These are phyloP conservation scores for Parambassis ranga DNA, from an alignment of 2,797 vertebrate genomes.

Conservation along the genomic window DNA sequence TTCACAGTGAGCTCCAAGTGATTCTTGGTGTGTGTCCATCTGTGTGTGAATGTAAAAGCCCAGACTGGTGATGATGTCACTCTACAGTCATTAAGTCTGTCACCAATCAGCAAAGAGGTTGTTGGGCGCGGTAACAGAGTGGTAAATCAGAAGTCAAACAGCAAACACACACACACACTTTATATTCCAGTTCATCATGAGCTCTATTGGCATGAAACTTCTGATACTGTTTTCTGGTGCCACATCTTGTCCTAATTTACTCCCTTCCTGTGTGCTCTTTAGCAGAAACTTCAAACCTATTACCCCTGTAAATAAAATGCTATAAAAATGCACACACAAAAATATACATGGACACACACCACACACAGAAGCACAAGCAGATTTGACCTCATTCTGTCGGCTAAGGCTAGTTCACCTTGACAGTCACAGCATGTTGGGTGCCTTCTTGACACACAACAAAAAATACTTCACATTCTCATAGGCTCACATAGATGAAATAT, in stretches of 20 bases:
- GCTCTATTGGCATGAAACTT: constrained; percentile 13
- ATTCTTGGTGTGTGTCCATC: not conserved
- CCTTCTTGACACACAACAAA: constrained; percentile 22
- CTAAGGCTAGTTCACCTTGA: constrained; percentile 55
- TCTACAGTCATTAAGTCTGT: constrained; percentile 49
- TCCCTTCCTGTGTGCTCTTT: not conserved
- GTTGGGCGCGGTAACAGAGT: constrained; percentile 44
- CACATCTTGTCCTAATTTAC: not conserved
- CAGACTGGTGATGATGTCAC: constrained; percentile 67
- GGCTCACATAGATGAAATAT: not conserved
- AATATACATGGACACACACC: not conserved
- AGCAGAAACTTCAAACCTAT: not conserved
- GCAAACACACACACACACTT: not conserved
- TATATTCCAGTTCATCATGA: constrained; percentile 11
- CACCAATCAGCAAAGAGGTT: constrained; percentile 69
- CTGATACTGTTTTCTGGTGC: not conserved
- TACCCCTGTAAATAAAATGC: constrained; percentile 4
- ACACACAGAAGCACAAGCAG: constrained; percentile 15
- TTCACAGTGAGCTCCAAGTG: constrained; percentile 71
- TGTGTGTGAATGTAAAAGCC: constrained; percentile 35
- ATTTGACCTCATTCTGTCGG: constrained; percentile 57
- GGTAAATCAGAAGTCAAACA: constrained; percentile 55
- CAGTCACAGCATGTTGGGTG: constrained; percentile 54
- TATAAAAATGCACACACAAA: not conserved
- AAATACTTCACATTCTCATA: not conserved